Evolutionary conservation across 2,113 vertebrate species (phyloP).

Genomic region (Ictalurus furcatus): DNA sequence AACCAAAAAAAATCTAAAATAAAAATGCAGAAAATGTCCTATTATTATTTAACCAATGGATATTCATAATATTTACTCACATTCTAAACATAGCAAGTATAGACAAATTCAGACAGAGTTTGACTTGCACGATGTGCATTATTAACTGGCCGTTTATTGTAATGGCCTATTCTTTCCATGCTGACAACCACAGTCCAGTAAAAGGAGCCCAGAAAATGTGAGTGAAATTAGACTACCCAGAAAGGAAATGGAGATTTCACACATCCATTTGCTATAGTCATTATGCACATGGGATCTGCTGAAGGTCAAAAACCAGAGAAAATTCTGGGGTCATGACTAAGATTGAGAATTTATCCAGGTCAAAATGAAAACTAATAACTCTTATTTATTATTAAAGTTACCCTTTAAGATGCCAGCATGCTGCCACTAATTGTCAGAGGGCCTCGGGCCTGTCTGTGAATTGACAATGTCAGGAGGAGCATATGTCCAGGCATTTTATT

Average conservation of each 20-base stretch:
- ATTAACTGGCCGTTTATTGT: not conserved
- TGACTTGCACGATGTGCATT: not conserved
- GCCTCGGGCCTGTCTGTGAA: not conserved
- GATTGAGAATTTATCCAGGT: not conserved
- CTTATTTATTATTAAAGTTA: not conserved
- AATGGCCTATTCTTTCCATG: not conserved
- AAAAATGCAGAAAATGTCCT: not conserved
- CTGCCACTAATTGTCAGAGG: not conserved
- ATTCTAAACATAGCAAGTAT: not conserved
- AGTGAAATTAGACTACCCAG: constrained; percentile 9
- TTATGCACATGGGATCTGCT: not conserved
- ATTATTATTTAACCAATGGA: not conserved
- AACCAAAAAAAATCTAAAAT: not conserved
- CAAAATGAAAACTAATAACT: not conserved
- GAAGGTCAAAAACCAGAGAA: not conserved
- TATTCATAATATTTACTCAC: not conserved
- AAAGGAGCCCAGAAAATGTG: constrained; percentile 7
- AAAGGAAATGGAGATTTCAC: constrained; percentile 37
- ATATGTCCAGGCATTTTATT: not conserved
- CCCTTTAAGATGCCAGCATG: not conserved
- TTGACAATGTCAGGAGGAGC: not conserved
- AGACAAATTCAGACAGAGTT: constrained; percentile 21
- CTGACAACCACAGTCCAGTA: constrained; percentile 9
- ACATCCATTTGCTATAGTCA: constrained; percentile 22
- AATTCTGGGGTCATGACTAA: not conserved